Base-by-base conservation (phyloP, 1,140 invertebrate species). In the Trichomalopsis sarcophagae region DNA sequence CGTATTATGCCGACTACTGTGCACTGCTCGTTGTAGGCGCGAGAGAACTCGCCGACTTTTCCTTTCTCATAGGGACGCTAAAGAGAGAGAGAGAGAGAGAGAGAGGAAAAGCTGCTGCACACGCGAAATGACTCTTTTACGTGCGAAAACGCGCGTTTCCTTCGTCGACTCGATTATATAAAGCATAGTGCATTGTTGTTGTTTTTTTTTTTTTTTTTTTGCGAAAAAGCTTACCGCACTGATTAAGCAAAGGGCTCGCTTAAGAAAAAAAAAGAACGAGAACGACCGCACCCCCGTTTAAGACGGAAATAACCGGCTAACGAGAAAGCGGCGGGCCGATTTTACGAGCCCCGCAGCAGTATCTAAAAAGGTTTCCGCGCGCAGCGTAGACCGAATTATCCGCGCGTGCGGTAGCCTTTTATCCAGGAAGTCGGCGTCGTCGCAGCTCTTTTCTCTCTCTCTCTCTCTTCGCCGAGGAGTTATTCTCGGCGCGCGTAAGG, bases 401-500 rank as follows among this genome's bases (percentile, higher is more conserved):
- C 82, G 23, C 23, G n/a, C 14, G 27, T 11, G 23, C 68, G 33
- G 30, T n/a, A 76, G 75, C 71, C 84, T 81, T 81, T 84, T 81
- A 86, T 81, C 86, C 86, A 86, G 81, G 78, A 86, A 84, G 86
- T 86, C 82, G 50, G 30, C 36, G 47, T 27, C 77, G 77, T 66
- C 75, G 81, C 62, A 62, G 55, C 27, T 71, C 62, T 69, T 82
- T 69, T 73, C 62, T 62, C 30, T 27, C 30, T 27, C 33, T 36
- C 33, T 3, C 33, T 36, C 33, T 3, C 33, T 36, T 4, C 33
- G 33, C 78, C 74, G 62, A 80, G 23, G 71, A 73, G 78, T 62
- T 87, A 87, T 87, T 87, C 83, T 87, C 73, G 80, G 82, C 73
- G 40, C 73, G 40, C 17, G 55, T 62, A 21, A 62, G 55, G 55